Conservation (phyloP, 2,113 vertebrate genomes). For the Oreochromis niloticus region DNA sequence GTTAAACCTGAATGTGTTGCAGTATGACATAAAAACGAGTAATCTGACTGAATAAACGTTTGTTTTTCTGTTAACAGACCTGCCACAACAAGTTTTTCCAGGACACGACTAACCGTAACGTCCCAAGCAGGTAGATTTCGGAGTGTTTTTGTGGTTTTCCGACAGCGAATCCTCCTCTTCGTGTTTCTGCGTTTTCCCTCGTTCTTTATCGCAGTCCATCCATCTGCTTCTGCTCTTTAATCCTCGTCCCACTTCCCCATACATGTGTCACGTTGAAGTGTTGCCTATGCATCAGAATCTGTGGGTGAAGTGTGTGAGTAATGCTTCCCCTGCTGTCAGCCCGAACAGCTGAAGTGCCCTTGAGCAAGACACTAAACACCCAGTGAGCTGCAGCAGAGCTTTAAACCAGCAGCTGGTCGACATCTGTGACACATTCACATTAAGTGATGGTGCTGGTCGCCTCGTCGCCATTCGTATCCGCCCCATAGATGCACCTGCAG, state of each 20-base stretch:
- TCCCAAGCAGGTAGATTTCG: background rate
- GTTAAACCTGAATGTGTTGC: background rate
- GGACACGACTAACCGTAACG: background rate
- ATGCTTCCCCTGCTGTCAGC: background rate
- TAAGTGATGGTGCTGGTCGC: background rate
- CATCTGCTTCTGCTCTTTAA: background rate
- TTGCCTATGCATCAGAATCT: background rate
- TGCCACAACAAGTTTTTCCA: background rate
- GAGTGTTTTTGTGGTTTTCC: background rate
- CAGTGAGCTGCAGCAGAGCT: background rate
- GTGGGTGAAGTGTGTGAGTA: background rate
- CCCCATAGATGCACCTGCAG: background rate
- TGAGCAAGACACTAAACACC: background rate
- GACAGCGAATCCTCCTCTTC: background rate
- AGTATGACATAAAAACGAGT: accelerated
- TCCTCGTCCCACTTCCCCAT: background rate
- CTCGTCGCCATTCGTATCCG: background rate
- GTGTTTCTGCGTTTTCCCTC: background rate
- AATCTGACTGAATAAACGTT: background rate
- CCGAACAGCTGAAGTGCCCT: background rate
- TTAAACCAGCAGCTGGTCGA: background rate
- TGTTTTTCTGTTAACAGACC: background rate
- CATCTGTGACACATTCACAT: background rate
- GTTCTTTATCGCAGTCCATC: background rate
- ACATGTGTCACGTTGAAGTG: background rate